A percentile compares a stretch with the other conserved stretches of the same genome.
phyloP scores from a whole-genome alignment of 2,888 invertebrate genomes.

The Calameuta pallipes region DNA sequence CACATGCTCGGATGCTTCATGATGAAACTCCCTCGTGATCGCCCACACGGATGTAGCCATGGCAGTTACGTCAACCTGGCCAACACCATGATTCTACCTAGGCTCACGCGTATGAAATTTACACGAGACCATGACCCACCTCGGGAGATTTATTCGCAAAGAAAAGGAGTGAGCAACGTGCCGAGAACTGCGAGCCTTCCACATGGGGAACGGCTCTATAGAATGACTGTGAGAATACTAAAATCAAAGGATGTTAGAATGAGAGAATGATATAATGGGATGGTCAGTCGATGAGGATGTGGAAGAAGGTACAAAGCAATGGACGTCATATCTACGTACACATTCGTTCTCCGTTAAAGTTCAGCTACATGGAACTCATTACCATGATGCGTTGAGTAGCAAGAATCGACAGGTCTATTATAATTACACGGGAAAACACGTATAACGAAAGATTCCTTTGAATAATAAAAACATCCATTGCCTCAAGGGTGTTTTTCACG shows the following conservation, averaged over 20 bases:
- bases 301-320: not conserved
- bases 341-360: slow-evolving; percentile 19
- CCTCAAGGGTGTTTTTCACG: not conserved
- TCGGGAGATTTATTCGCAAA: slow-evolving; percentile 16
- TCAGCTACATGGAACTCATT: slow-evolving; percentile 32
- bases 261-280: not conserved
- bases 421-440: not conserved
- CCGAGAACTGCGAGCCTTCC: not conserved
- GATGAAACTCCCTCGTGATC: slow-evolving; percentile 32
- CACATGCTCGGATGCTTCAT: slow-evolving; percentile 15
- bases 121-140: slow-evolving; percentile 43
- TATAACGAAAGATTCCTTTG: not conserved
- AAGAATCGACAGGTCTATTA: slow-evolving; percentile 2
- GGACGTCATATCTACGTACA: not conserved
- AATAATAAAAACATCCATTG: not conserved
- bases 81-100: slow-evolving; percentile 11
- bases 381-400: slow-evolving; percentile 25
- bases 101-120: slow-evolving; percentile 41
- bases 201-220: not conserved
- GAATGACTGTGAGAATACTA: not conserved
- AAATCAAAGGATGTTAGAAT: not conserved
- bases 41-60: slow-evolving; percentile 31
- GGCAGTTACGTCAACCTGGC: slow-evolving; percentile 3
- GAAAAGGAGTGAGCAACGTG: not conserved
- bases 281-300: not conserved